phyloP scores from a whole-genome alignment of 1,140 invertebrate species.

The Bilobella aurantiaca region DNA sequence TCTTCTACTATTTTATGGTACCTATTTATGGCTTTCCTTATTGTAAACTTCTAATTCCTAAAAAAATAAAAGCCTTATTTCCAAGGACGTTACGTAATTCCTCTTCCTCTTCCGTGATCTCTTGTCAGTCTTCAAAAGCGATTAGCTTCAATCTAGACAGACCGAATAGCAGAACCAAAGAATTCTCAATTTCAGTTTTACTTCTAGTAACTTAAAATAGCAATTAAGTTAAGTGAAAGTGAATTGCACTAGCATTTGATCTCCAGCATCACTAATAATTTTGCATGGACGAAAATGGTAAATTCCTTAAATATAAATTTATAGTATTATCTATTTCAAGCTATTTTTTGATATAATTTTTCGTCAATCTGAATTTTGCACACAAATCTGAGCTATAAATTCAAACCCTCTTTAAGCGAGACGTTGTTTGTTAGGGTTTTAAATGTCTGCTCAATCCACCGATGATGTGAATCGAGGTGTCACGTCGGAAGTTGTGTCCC shows the following conservation, averaged over 20 bases:
- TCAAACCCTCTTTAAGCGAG: too few species aligned
- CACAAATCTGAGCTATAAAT: too few species aligned
- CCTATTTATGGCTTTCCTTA: slow-evolving; percentile 3
- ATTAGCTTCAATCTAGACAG: neutral
- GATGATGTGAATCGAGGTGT: too few species aligned
- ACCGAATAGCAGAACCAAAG: neutral
- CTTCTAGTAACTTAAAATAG: neutral
- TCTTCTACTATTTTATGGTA: neutral
- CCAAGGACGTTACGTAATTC: neutral
- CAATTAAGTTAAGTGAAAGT: neutral
- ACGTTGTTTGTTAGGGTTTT: too few species aligned
- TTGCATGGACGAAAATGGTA: neutral
- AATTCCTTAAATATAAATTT: neutral
- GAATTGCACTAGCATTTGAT: too few species aligned
- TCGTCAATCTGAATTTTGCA: too few species aligned
- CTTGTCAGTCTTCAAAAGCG: slow-evolving; percentile 1
- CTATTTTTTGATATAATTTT: too few species aligned
- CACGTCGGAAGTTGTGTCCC: too few species aligned
- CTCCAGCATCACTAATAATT: neutral
- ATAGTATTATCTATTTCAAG: too few species aligned
- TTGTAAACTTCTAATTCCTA: neutral
- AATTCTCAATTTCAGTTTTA: neutral
- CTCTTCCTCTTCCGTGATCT: neutral
- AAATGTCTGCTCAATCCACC: too few species aligned
- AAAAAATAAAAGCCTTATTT: neutral